phyloP scores from a whole-genome alignment of 2,888 invertebrate species.

The Acronicta leporina region DNA sequence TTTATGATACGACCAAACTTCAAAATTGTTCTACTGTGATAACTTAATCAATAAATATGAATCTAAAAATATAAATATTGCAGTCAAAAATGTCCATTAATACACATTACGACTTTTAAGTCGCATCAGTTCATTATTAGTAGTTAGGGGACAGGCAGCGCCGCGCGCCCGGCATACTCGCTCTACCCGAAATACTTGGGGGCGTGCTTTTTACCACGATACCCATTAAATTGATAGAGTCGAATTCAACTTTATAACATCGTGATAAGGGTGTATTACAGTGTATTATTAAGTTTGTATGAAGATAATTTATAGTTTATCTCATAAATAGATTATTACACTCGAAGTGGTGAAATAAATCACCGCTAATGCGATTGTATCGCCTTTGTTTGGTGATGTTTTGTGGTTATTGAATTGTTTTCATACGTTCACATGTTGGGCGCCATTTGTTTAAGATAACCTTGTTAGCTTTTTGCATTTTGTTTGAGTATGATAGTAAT shows the following conservation, averaged over 20 bases:
- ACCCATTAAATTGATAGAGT: constrained; percentile 6
- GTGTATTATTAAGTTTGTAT: constrained; percentile 34
- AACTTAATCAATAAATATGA: constrained; percentile 39
- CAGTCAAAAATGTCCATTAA: constrained; percentile 66
- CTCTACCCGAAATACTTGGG: constrained; percentile 44
- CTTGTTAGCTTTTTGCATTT: constrained; percentile 41
- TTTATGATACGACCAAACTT: too few relatives aligned
- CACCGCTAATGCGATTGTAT: constrained; percentile 77
- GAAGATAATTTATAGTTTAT: constrained; percentile 84
- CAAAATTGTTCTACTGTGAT: constrained; percentile 18
- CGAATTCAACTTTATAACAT: constrained; percentile 25
- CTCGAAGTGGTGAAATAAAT: constrained; percentile 78
- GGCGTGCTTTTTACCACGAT: constrained; percentile 37
- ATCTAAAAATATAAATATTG: constrained; percentile 27
- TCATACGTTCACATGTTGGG: constrained; percentile 58
- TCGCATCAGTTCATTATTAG: constrained; percentile 74
- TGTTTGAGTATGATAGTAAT: constrained; percentile 33
- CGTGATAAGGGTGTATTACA: constrained; percentile 28
- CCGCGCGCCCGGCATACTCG: constrained; percentile 31
- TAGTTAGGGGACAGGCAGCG: constrained; percentile 65
- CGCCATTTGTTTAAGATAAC: constrained; percentile 46
- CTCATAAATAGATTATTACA: constrained; percentile 82
- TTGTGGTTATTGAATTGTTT: constrained; percentile 64
- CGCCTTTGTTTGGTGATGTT: constrained; percentile 54
- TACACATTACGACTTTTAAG: constrained; percentile 69